Conservation (phyloP, 1,140 invertebrate genomes). For the Achroia grisella region DNA sequence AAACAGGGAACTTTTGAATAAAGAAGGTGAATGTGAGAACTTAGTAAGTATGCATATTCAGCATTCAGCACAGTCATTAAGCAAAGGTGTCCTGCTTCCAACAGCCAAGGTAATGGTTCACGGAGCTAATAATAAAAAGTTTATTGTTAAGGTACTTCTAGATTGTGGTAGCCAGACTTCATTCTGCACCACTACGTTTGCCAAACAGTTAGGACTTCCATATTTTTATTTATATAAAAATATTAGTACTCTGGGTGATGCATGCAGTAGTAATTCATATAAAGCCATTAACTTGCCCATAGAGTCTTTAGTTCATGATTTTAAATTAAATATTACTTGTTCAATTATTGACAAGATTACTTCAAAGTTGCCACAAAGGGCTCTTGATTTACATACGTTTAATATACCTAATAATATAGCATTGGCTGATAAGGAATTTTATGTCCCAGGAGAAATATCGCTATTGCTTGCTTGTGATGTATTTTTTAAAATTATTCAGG, state of each 20-base stretch:
- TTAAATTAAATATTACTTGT: constrained; percentile 1
- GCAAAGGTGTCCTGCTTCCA: not conserved
- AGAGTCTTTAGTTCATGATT: not conserved
- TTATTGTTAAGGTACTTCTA: not conserved
- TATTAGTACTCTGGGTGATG: no score
- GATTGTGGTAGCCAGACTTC: not conserved
- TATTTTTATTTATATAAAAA: not conserved
- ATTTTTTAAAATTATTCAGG: not conserved
- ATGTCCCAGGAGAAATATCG: not conserved
- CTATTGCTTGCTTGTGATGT: no score
- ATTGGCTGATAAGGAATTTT: not conserved
- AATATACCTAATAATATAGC: not conserved
- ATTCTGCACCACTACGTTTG: not conserved
- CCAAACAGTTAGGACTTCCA: not conserved
- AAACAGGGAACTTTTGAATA: not conserved
- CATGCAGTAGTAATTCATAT: not conserved
- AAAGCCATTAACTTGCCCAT: constrained; percentile 1
- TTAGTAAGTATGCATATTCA: constrained; percentile 2
- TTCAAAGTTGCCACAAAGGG: constrained; percentile 5
- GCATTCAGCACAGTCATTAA: not conserved
- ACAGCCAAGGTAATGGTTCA: not conserved
- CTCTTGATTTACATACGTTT: not conserved
- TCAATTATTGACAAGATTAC: constrained; percentile 6
- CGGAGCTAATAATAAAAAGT: constrained; percentile 1
- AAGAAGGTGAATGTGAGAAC: not conserved